Evolutionary conservation across 1,140 invertebrate species (phyloP), one percentile per base, ranked within the genome.

Genomic region (Atta colombica): DNA sequence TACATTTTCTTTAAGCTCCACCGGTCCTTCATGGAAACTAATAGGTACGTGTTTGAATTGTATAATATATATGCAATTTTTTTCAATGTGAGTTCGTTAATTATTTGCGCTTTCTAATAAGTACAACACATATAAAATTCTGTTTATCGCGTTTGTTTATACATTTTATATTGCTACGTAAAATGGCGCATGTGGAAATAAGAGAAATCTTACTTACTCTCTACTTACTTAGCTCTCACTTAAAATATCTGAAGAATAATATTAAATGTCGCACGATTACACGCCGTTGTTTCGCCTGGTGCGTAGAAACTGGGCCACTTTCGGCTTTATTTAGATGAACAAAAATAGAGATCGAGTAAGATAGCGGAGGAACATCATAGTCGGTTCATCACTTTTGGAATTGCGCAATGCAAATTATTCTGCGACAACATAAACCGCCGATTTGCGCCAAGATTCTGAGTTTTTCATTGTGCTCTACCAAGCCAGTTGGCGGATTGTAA

Each of bases 271-370:
- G 49, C 60, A 74, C 53, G 63, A 85, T 86, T 35, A 66, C 58
- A 55, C 25, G 68, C 65, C 66, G 82, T 87, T 88, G 85, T 90
- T 78, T 88, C 89, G 60, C 78, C 80, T 66, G 74, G 85, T 61
- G 77, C 80, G n/a, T 61, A 77, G 82, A 72, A 92, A 93, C 87
- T 93, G 89, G 92, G 90, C 89, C 89, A 90, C 90, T 89, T 93
- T 89, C 90, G 87, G 89, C 91, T 93, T 93, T 93, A 93, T 93
- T 93, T 93, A 93, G 93, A 91, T 87, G 86, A 75, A 88, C 91
- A 25, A 88, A 93, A 93, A 93, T 93, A 93, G 90, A 87, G 68
- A 90, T 91, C 80, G 80, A 25, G 78, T 35, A 77, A 71, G 81
- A 86, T 75, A 84, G 87, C 51, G 61, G 31, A 4, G 39, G 58